Conservation (phyloP, 2,888 invertebrate genomes). For the Drosophila antonietae region DNA sequence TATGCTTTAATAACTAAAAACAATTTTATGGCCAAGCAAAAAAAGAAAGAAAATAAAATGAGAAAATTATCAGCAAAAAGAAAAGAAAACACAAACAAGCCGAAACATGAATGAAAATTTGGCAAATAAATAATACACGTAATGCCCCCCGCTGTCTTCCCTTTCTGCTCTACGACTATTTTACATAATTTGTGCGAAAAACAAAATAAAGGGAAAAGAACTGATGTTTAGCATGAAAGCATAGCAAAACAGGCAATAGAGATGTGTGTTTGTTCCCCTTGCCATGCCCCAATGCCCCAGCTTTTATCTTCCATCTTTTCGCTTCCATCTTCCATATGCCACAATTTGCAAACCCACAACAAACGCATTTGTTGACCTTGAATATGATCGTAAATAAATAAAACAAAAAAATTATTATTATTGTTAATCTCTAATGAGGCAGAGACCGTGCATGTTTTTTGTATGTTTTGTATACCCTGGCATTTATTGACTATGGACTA, state of each 20-base stretch:
- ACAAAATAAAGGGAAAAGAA: conserved; percentile 7
- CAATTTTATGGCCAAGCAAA: conserved; percentile 41
- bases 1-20: conserved; percentile 38
- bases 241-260: conserved; percentile 20
- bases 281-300: neutral
- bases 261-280: neutral
- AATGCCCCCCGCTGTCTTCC: conserved; percentile 28
- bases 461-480: conserved; percentile 18
- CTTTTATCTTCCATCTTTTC: neutral
- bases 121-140: conserved; percentile 62
- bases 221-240: conserved; percentile 44
- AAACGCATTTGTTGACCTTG: conserved; percentile 72
- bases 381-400: conserved; percentile 66
- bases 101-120: conserved; percentile 74
- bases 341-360: conserved; percentile 18
- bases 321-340: conserved; percentile 1
- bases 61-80: conserved; percentile 5
- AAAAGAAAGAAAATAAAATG: conserved; percentile 1
- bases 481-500: neutral
- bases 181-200: conserved; percentile 37
- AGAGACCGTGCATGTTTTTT: conserved; percentile 46
- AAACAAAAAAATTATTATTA: conserved; percentile 48
- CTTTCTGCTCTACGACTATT: conserved; percentile 10
- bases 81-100: conserved; percentile 40
- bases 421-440: conserved; percentile 71